Conservation (phyloP, 2,797 vertebrate genomes). For the Cyprinodon diabolis region DNA sequence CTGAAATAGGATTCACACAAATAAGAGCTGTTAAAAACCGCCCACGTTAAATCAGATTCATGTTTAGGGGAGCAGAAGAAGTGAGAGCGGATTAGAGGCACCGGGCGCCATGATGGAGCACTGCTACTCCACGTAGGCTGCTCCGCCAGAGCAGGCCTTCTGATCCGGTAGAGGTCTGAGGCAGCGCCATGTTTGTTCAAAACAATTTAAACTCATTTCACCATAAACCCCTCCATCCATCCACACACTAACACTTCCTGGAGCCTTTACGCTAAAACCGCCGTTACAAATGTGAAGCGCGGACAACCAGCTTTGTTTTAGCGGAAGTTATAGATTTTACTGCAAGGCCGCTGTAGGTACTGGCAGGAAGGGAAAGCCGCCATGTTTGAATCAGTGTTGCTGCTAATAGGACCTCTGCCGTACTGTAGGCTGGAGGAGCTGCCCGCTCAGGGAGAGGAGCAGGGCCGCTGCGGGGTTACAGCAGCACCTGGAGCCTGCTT, state of each 20-base stretch:
- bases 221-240: background rate
- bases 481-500: too few relatives aligned
- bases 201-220: background rate
- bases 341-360: background rate
- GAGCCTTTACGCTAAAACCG: background rate
- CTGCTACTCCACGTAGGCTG: background rate
- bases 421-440: too few relatives aligned
- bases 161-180: constrained; percentile 1
- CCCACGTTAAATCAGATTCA: background rate
- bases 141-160: constrained; percentile 27
- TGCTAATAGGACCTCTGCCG: background rate
- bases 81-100: background rate
- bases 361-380: background rate
- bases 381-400: background rate
- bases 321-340: background rate
- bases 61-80: background rate
- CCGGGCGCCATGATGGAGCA: background rate
- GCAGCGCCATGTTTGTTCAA: background rate
- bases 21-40: background rate
- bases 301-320: background rate
- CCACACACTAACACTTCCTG: background rate
- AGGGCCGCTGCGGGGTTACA: background rate
- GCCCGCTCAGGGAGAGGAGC: too few relatives aligned
- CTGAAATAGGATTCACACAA: background rate
- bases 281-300: background rate